Percentiles rank a stretch among this genome's conserved stretches.
Evolutionary conservation across 2,113 vertebrate species (phyloP).

Genomic region (Neolamprologus sp.): DNA sequence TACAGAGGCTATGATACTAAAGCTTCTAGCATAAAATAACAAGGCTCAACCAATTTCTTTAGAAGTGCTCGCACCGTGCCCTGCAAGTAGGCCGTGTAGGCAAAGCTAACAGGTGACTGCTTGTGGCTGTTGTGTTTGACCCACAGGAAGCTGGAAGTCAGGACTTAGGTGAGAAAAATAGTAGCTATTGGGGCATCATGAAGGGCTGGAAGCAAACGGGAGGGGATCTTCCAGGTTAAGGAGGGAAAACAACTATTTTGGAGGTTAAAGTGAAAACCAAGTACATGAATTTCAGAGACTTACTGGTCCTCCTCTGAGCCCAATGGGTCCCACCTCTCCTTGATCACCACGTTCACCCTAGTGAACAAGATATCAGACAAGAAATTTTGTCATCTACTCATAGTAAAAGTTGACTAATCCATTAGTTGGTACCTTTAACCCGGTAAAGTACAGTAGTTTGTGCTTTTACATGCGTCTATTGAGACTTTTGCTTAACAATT

Average conservation of each 20-base stretch:
- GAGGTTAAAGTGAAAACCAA: background rate
- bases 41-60: rapidly evolving
- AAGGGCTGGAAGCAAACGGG: background rate
- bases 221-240: rapidly evolving
- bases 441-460: rapidly evolving
- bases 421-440: background rate
- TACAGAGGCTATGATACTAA: background rate
- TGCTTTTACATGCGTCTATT: background rate
- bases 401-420: background rate
- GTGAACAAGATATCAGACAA: background rate
- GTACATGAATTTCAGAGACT: slow-evolving; percentile 57
- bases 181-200: background rate
- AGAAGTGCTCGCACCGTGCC: background rate
- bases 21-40: rapidly evolving
- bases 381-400: background rate
- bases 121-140: background rate
- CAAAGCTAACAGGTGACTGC: background rate
- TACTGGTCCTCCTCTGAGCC: slow-evolving; percentile 83
- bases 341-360: slow-evolving; percentile 88
- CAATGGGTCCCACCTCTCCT: slow-evolving; percentile 82
- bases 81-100: background rate
- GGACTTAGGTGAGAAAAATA: background rate
- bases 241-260: background rate
- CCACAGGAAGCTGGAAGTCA: background rate
- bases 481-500: background rate